Base-by-base conservation (phyloP, 2,888 invertebrate species). In the Ypsolopha sequella region DNA sequence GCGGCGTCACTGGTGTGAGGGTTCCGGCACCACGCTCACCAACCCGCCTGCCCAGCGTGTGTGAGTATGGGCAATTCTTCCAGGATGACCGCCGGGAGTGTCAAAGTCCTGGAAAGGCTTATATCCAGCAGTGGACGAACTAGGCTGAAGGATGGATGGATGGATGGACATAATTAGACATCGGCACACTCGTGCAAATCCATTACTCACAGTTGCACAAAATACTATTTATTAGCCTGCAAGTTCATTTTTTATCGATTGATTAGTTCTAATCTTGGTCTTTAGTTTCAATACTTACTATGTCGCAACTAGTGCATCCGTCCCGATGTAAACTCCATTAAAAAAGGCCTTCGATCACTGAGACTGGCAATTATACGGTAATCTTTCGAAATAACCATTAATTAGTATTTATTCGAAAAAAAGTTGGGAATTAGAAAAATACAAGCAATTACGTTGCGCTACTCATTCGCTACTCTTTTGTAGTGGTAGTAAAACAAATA, bases 351-450 rank as follows among this genome's bases (percentile, higher is more conserved):
- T 63, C 65, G 58, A 8, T 56, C 57, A 67, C 64, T 64, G 62
- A n/a, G 50, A 56, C 60, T 57, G 56, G 58, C 66, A 64, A 68
- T 66, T 68, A 47, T 35, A 11, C 11, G 41, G 13, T 53, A 56
- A 56, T 58, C 57, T 74, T 70, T 70, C 68, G 70, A 66, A 78
- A 79, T 67, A 60, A 57, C 62, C 65, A 65, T 70, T 73, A 74
- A 80, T 80, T 80, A 70, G 66, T 63, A 62, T 65, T 67, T 66
- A 63, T 60, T 57, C 58, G 55, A 55, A 55, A 60, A 65, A 77
- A 24, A 4, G 24, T 24, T 24, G 24, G 24, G 4, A 24, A 24
- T 24, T 24, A 24, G 24, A 24, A 76, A 75, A 73, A 64, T 63
- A 56, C 51, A 52, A 54, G 58, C 57, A 56, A 53, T 58, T 54